Conservation (phyloP, 2,888 invertebrate species). For the Vesta saturnalis region DNA sequence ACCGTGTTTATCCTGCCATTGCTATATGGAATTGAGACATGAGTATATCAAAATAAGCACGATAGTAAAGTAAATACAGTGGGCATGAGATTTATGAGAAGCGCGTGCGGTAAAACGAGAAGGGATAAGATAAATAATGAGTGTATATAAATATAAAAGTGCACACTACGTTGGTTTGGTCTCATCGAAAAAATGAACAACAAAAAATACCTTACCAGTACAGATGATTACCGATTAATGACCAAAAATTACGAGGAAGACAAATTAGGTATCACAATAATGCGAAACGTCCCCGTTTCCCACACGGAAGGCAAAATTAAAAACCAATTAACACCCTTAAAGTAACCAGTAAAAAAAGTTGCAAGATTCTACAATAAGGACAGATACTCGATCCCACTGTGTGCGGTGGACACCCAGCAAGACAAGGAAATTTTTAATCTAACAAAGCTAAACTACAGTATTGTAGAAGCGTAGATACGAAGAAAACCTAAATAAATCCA, state of each 20-base stretch:
- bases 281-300: constrained; percentile 9
- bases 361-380: neutral
- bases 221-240: constrained; percentile 12
- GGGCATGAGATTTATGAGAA: too few relatives aligned
- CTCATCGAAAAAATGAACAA: too few relatives aligned
- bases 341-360: neutral
- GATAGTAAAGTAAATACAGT: too few relatives aligned
- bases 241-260: constrained; percentile 2
- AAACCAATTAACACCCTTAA: constrained; percentile 9
- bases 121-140: too few relatives aligned
- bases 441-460: neutral
- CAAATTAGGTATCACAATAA: constrained; percentile 9
- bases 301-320: constrained; percentile 4
- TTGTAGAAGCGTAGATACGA: neutral
- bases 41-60: too few relatives aligned
- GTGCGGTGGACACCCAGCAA: neutral
- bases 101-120: too few relatives aligned
- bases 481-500: neutral
- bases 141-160: too few relatives aligned
- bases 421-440: neutral
- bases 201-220: too few relatives aligned
- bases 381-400: neutral
- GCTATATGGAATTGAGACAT: too few relatives aligned
- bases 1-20: too few relatives aligned
- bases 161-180: too few relatives aligned